Evolutionary conservation across 2,113 vertebrate species (phyloP).

Genomic region (Seriola aureovittata): DNA sequence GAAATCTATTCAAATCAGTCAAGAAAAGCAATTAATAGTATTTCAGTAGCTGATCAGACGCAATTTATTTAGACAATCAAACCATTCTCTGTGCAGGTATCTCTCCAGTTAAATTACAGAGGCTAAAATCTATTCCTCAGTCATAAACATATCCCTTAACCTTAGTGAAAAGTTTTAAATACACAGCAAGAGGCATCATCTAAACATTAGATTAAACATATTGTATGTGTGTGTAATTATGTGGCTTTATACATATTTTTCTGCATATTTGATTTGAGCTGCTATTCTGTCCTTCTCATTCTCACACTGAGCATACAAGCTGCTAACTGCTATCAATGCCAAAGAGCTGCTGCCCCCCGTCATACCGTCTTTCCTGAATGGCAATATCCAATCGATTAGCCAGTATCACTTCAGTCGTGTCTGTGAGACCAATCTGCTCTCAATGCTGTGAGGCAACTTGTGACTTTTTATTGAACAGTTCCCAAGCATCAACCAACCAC

Average conservation of each 20-base stretch:
- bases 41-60: slow-evolving; percentile 10
- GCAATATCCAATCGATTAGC: background rate
- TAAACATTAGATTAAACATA: background rate
- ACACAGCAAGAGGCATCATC: background rate
- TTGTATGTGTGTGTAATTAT: background rate
- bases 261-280: background rate
- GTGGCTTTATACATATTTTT: background rate
- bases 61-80: slow-evolving; percentile 42
- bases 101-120: slow-evolving; percentile 8
- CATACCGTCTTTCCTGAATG: background rate
- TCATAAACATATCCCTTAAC: background rate
- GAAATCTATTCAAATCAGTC: slow-evolving; percentile 17
- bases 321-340: background rate
- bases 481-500: no score
- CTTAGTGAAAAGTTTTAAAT: background rate
- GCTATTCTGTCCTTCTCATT: background rate
- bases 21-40: slow-evolving; percentile 14
- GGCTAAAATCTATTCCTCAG: background rate
- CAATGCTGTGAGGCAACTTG: no score
- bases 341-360: background rate
- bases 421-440: background rate
- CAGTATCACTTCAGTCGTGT: background rate
- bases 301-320: background rate
- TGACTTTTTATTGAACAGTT: no score
- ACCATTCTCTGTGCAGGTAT: background rate